Percentiles rank a stretch among this genome's conserved stretches.
Evolutionary conservation across 2,797 vertebrate genomes (phyloP).

Genomic region (Sylvilagus floridanus): DNA sequence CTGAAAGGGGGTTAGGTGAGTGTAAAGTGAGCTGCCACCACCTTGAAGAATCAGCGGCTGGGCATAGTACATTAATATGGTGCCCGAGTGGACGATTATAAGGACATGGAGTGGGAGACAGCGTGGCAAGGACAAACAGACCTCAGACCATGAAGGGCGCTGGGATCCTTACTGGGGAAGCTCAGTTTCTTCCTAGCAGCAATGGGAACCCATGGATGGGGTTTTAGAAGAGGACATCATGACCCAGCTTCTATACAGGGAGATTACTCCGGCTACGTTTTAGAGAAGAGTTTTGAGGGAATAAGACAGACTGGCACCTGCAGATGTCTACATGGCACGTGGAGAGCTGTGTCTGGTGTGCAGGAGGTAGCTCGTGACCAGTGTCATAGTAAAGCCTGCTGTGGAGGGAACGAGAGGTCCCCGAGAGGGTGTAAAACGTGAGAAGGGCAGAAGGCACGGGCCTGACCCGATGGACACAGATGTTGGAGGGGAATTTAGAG

Average conservation of each 20-base stretch:
- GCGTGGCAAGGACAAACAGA: background rate
- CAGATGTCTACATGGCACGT: background rate
- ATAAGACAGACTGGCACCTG: background rate
- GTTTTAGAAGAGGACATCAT: background rate
- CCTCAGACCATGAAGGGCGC: background rate
- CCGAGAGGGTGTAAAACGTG: background rate
- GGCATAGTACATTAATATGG: background rate
- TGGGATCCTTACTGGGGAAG: background rate
- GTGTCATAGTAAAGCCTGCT: too few species aligned
- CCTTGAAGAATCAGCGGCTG: background rate
- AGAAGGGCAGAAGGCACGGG: background rate
- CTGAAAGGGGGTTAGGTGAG: background rate
- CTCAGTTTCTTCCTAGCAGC: background rate
- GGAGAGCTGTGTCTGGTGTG: background rate
- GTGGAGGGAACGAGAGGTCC: background rate
- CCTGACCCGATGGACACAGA: background rate
- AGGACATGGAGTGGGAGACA: background rate
- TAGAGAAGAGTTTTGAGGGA: background rate
- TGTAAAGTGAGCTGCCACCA: background rate
- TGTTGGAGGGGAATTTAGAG: background rate
- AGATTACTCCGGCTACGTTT: background rate
- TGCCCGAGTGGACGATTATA: background rate
- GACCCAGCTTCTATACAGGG: background rate
- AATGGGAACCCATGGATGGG: background rate
- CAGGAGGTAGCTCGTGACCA: background rate